Base-by-base conservation (phyloP, 2,113 vertebrate genomes). In the Cavia aperea region DNA sequence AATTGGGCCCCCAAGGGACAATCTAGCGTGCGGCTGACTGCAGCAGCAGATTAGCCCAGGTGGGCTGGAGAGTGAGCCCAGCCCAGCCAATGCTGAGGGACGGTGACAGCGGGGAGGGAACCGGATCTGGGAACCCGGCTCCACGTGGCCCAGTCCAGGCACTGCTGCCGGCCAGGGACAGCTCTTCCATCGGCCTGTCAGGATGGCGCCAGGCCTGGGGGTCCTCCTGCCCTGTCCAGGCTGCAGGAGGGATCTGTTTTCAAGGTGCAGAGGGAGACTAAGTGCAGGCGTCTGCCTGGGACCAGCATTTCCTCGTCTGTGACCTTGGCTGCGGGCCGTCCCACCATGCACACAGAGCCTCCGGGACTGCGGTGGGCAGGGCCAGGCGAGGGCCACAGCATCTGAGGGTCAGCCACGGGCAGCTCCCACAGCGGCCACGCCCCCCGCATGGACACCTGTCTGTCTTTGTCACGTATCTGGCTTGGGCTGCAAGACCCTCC, bases 111-210 rank as follows among this genome's bases (percentile, higher is more conserved):
- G 0, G 60, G 18, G 23, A 70, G 60, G 49, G 72, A 75, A 24
- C 58, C 8, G 15, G 66, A 5, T 13, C 21, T 9, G 12, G 4
- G 31, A 51, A 43, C 9, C 12, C 36, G 7, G 43, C 49, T 60
- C 82, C 70, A 16, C 26, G 23, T 3, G 24, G 63, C 0, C 0
- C 7, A 0, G 33, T n/a, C 16, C 78, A 43, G 68, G 18, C 36
- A n/a, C 7, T 0, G 0, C 2, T 0, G 5, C 2, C 5, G 0
- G 10, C 2, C 33, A 2, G 9, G 46, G 33, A 36, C 26, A 58
- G 31, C 56, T 14, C 3, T 21, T 0, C 43, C 36, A 60, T 31
- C 12, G 24, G 21, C 60, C 16, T 43, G 46, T 29, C 7, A 13
- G 81, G 29, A 62, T 6, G 8, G 13, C 2, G 3, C 58, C 43